Conservation (phyloP, 2,113 vertebrate species). For the Vulpes ferrilata region DNA sequence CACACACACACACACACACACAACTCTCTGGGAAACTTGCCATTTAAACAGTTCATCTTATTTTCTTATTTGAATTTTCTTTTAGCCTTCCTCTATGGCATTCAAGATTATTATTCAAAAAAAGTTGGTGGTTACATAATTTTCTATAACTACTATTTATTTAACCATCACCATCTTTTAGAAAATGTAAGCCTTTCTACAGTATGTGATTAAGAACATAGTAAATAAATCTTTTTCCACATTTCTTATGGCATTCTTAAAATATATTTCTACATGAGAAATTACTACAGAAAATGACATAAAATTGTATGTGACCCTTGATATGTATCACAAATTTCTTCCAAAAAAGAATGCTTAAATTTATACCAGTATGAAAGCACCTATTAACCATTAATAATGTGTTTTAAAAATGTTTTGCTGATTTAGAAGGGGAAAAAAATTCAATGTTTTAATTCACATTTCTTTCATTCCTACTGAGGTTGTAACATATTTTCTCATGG, state of each 20-base stretch:
- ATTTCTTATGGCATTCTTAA: not conserved
- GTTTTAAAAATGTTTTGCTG: not conserved
- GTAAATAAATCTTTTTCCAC: not conserved
- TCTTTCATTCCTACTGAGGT: not conserved
- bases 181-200: not conserved
- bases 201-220: not conserved
- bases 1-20: not conserved
- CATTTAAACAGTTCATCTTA: not conserved
- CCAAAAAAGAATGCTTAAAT: not conserved
- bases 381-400: not conserved
- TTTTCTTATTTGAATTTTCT: constrained; percentile 1
- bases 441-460: not conserved
- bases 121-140: not conserved
- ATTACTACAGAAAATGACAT: not conserved
- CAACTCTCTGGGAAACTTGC: not conserved
- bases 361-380: not conserved
- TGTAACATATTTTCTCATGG: not conserved
- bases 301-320: not conserved
- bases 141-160: not conserved
- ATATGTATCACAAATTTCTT: not conserved
- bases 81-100: not conserved
- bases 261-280: not conserved
- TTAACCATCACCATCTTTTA: not conserved
- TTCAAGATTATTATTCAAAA: not conserved
- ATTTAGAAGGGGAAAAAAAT: not conserved